These are phyloP conservation scores for Uromys caudimaculatus DNA, from an alignment of 2,797 vertebrate species.

Conservation along the genomic window DNA sequence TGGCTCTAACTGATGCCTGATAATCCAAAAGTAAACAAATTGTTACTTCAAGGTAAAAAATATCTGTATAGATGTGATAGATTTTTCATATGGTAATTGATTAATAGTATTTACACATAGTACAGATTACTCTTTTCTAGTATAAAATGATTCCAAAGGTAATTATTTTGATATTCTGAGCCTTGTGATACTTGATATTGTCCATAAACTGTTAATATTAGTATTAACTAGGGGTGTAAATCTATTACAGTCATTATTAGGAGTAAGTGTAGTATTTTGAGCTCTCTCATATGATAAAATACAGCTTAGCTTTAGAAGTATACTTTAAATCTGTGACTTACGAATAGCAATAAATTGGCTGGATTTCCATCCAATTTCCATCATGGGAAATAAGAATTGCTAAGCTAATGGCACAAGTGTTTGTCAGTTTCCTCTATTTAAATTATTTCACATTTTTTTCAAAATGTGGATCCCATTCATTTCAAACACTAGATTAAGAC, in stretches of 20 bases:
- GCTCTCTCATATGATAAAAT: slow-evolving; percentile 27
- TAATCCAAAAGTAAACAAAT: slow-evolving; percentile 47
- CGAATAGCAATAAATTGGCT: slow-evolving; percentile 17
- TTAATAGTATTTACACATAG: slow-evolving; percentile 18
- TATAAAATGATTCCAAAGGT: slow-evolving; percentile 60
- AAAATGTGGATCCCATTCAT: background rate
- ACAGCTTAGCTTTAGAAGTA: slow-evolving; percentile 5
- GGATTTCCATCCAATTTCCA: slow-evolving; percentile 7
- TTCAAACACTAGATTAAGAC: slow-evolving; percentile 34
- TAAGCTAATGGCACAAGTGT: slow-evolving; percentile 13
- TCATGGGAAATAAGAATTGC: background rate
- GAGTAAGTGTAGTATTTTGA: background rate
- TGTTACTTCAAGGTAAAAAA: slow-evolving; percentile 43
- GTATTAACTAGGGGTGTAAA: background rate
- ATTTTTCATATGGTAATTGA: slow-evolving; percentile 55
- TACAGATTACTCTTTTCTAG: slow-evolving; percentile 10
- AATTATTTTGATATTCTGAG: slow-evolving; percentile 49
- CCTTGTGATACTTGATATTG: background rate
- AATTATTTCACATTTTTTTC: slow-evolving; percentile 40
- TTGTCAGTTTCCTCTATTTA: slow-evolving; percentile 34
- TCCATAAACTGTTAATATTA: slow-evolving; percentile 49
- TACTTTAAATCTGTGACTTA: slow-evolving; percentile 40
- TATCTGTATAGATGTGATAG: background rate
- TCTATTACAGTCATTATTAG: background rate
- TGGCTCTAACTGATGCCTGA: slow-evolving; percentile 12